Evolutionary conservation across 2,113 vertebrate genomes (phyloP), one percentile per base, ranked within the genome.

Genomic region (Thryonomys swinderianus): DNA sequence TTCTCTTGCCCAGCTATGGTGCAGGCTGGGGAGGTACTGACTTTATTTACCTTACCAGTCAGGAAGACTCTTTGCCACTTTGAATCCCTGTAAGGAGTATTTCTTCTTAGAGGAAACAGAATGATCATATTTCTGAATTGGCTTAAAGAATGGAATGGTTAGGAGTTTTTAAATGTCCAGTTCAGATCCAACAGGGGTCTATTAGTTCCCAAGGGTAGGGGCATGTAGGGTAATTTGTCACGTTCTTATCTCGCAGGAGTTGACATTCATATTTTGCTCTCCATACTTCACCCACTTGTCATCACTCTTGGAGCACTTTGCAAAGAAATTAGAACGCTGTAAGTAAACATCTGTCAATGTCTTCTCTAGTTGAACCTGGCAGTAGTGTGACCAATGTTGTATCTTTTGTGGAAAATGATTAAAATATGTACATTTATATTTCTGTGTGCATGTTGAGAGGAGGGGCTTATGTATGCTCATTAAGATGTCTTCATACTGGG

Each of bases 321-420:
- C 48, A 76, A 71, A 88, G 81, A 85, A 78, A 74, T 79, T 8
- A 37, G 34, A 17, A 64, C 21, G 27, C 32, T 51, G 7, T 59
- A 66, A 83, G 74, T 62, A 42, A 71, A 51, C 34, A 85, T 23
- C 48, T 73, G 25, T 53, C n/a, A 2, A 9, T 14, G 53, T 61
- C 71, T 45, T 64, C 9, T 84, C 67, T n/a, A 16, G 55, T 48
- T 73, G 59, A 85, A 79, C 17, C 37, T 80, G 61, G 3, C 32
- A 57, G 18, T 40, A 78, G 48, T 45, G 32, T 69, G 64, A 87
- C 17, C 5, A 2, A 81, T 71, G 80, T 74, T 20, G 82, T n/a
- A 64, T 67, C 40, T 57, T 7, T 91, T 64, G 37, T n/a, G 85
- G 67, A 81, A 89, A 76, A 85, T 40, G 51, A 81, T 91, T 89